Conservation (phyloP, 2,113 vertebrate genomes). For the Cercocebus atys region DNA sequence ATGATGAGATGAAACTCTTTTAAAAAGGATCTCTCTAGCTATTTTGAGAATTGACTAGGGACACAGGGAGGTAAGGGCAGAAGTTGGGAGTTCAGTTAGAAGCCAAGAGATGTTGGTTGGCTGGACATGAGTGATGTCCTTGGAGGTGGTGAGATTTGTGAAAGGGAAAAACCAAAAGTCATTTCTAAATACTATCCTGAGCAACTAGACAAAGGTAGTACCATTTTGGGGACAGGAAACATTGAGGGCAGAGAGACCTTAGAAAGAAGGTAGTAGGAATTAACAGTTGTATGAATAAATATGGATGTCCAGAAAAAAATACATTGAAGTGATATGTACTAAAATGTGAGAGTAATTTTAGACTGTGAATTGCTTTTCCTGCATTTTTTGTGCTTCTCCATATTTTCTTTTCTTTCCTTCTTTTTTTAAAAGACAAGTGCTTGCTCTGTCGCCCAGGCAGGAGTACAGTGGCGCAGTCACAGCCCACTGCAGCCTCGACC, state of each 20-base stretch:
- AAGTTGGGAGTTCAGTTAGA: background rate
- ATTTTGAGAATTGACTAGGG: background rate
- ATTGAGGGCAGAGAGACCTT: background rate
- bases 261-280: background rate
- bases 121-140: background rate
- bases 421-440: no score
- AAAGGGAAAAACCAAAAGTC: background rate
- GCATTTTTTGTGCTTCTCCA: background rate
- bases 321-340: background rate
- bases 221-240: background rate
- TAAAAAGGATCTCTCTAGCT: background rate
- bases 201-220: background rate
- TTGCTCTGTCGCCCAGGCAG: no score
- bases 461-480: no score
- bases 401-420: background rate
- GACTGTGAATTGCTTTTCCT: background rate
- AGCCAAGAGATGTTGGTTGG: background rate
- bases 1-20: background rate
- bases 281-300: background rate
- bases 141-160: background rate
- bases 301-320: background rate
- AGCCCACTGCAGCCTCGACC: no score
- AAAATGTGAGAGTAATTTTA: background rate
- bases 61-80: background rate
- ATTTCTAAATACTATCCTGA: background rate